Base-by-base conservation (phyloP, 2,888 invertebrate genomes). In the Caenorhabditis zanzibari region DNA sequence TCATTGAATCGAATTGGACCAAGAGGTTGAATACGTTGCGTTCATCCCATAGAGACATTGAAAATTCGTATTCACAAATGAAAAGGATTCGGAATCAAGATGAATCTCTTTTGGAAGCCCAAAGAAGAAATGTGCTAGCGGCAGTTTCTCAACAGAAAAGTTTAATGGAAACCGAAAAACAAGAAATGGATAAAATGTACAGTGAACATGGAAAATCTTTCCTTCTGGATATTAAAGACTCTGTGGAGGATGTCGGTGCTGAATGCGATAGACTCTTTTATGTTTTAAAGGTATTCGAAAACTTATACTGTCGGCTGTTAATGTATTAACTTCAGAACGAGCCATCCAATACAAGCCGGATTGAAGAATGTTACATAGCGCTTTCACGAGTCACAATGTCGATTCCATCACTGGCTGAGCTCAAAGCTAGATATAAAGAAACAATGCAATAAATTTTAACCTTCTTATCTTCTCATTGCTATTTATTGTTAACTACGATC, bases 1-100 rank as follows among this genome's bases (percentile, higher is more conserved):
- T 77, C 26, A 52, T 68, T 16, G 69, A 69, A 38, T 32, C 35
- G 22, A 77, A 77, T 52, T 77, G 68, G 68, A 61, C 69, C 12
- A 49, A 47, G n/a, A 68, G 61, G 28, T 49, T 77, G 61, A 69
- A 49, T n/a, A 9, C 14, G 1, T 19, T 77, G 61, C 47, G 76
- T 14, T 38, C 52, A 0, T 49, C 61, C 4, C 44, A 58, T 58
- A 2, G 56, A 7, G 75, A 75, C 24, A 64, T 66, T 2, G 7
- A 38, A 44, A 58, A 47, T 2, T 12, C 35, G 12, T 72, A 66
- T 16, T n/a, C 22, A n/a, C 44, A 44, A 56, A 58, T 64, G 56
- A 58, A 19, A 26, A 14, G 56, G 4, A 9, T 24, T 32, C 35
- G 9, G 26, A 12, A 58, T 28, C 41, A 26, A 41, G 35, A 22